Evolutionary conservation across 2,797 vertebrate genomes (phyloP), one percentile per base, ranked within the genome.

Genomic region (Strix occidentalis): DNA sequence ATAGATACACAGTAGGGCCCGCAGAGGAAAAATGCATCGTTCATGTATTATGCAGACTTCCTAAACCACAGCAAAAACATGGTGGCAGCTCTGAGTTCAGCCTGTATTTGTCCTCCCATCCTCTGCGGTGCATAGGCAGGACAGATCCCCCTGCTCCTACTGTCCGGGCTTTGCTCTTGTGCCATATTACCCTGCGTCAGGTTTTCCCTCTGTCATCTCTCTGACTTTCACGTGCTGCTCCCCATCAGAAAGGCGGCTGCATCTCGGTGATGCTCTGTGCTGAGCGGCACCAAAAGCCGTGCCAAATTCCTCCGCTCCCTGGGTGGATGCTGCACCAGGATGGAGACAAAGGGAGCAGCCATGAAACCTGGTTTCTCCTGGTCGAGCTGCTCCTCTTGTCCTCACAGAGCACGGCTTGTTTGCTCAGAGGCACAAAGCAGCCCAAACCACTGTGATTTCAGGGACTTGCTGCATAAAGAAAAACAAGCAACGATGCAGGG

Each of bases 401-500:
- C 75, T 87, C 70, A 1, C 5, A 6, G 41, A 64, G 53, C 56
- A 9, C 13, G 3, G 6, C 31, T 25, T 11, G 9, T 53, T 56
- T 48, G 53, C 64, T 90, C 26, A 6, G 76, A 71, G 79, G 37
- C 39, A 35, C 84, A 65, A 26, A 89, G 75, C 81, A 89, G 54
- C 80, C 50, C 69, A 39, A 57, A 56, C 6, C 43, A 6, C 20
- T 1, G 58, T 9, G 45, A 37, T 63, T 37, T 63, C 58, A 43
- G 46, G 17, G 80, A 18, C 54, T 37, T 31, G n/a, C 66, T 14
- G 6, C 51, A 9, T 60, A 19, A 43, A 66, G 21, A 14, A 41
- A 69, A 70, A 0, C 1, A 0, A 33, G 51, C 13, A 1, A 2
- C 2, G 23, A 17, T 23, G 48, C 70, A 78, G 61, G 15, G 28